These are phyloP conservation scores for Danionella dracula DNA, from an alignment of 2,797 vertebrate species.

Conservation along the genomic window DNA sequence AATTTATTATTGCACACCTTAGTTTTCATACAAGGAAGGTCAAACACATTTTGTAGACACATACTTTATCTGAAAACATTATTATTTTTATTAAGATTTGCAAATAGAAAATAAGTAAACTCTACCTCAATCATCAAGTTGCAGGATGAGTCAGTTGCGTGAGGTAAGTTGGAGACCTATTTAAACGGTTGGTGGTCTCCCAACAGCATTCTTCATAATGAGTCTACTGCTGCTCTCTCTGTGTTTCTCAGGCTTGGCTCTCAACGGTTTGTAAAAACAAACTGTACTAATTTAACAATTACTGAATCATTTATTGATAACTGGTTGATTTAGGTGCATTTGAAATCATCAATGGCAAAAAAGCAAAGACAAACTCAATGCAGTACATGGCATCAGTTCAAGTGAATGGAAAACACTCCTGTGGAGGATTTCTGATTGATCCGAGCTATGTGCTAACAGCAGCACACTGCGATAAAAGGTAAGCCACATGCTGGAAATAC, in stretches of 20 bases:
- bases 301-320: neutral
- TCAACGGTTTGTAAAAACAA: constrained; percentile 4
- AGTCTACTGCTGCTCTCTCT: constrained; percentile 14
- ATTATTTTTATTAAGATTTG: too few species aligned
- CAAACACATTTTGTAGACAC: too few species aligned
- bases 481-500: constrained; percentile 12
- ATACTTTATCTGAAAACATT: too few species aligned
- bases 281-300: neutral
- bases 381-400: constrained; percentile 50
- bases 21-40: too few species aligned
- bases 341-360: constrained; percentile 46
- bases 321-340: constrained; percentile 15
- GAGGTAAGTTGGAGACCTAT: neutral
- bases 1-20: too few species aligned
- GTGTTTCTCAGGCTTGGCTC: neutral
- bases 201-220: constrained; percentile 6
- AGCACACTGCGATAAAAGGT: constrained; percentile 35
- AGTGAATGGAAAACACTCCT: neutral
- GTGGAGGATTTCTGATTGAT: constrained; percentile 49
- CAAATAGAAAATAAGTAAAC: too few species aligned
- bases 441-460: constrained; percentile 43
- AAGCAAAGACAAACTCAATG: constrained; percentile 25
- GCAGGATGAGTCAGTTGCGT: neutral
- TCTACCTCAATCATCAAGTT: too few species aligned
- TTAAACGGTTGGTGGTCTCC: neutral